Evolutionary conservation across 2,888 invertebrate genomes (phyloP).

Genomic region (Diaprepes abbreviatus): DNA sequence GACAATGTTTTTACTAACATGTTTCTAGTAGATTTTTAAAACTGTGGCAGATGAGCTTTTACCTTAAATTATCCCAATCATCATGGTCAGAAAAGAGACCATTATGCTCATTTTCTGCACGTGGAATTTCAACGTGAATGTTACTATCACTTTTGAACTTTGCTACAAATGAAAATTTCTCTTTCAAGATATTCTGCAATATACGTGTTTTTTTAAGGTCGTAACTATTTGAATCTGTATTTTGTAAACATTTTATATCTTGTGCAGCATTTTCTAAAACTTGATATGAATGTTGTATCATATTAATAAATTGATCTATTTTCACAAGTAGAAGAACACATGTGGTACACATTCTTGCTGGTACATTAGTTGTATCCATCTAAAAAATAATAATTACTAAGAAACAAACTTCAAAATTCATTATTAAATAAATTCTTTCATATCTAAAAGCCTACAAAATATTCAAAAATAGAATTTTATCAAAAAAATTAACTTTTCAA

Average conservation of each 20-base stretch:
- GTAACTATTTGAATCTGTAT: background rate
- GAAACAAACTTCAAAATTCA: too few relatives aligned
- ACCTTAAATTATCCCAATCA: slow-evolving; percentile 2
- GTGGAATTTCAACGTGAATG: background rate
- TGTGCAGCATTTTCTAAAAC: slow-evolving; percentile 16
- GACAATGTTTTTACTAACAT: too few relatives aligned
- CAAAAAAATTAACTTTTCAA: too few relatives aligned
- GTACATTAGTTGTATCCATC: slow-evolving; percentile 13
- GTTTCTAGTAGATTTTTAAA: too few relatives aligned
- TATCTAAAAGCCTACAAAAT: too few relatives aligned
- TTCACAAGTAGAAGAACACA: slow-evolving; percentile 13
- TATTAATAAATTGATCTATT: slow-evolving; percentile 26
- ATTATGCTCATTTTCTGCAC: background rate
- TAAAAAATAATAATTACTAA: slow-evolving; percentile 5
- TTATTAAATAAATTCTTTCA: too few relatives aligned
- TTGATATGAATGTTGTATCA: slow-evolving; percentile 4
- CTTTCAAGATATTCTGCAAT: background rate
- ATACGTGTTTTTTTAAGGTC: slow-evolving; percentile 1
- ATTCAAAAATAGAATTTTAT: too few relatives aligned
- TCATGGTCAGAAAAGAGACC: background rate
- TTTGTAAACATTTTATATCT: slow-evolving; percentile 16
- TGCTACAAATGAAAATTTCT: background rate
- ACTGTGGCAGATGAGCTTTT: background rate
- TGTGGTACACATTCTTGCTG: slow-evolving; percentile 24
- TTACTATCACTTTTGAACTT: background rate